phyloP scores from a whole-genome alignment of 2,888 invertebrate species.

The Harpalus rubripes region DNA sequence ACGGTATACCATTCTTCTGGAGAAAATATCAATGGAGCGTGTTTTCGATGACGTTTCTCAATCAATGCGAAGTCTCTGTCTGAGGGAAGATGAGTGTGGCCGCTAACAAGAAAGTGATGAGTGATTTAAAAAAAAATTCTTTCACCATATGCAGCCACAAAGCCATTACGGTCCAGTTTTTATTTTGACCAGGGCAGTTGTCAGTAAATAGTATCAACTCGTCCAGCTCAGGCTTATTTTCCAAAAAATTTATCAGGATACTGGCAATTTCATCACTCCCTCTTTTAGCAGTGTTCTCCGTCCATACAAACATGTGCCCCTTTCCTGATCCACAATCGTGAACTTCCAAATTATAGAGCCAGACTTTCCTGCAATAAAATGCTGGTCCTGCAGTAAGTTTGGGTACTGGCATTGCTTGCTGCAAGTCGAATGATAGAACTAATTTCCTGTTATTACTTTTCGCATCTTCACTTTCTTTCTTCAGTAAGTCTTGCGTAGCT shows the following conservation, averaged over 20 bases:
- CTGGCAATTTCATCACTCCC: constrained; percentile 26
- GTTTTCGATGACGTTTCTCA: constrained; percentile 1
- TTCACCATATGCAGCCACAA: constrained; percentile 12
- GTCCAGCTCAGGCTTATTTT: neutral
- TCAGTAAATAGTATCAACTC: constrained; percentile 8
- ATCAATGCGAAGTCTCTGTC: constrained; percentile 9
- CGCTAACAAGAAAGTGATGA: constrained; percentile 12
- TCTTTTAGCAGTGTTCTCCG: constrained; percentile 61
- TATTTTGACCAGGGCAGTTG: constrained; percentile 21
- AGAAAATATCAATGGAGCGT: neutral
- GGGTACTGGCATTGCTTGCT: constrained; percentile 69
- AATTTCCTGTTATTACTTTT: constrained; percentile 50
- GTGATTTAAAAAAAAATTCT: constrained; percentile 6
- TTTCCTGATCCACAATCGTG: constrained; percentile 68
- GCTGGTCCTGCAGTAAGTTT: constrained; percentile 68
- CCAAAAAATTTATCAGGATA: constrained; percentile 17
- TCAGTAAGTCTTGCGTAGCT: constrained; percentile 68
- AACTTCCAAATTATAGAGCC: constrained; percentile 70
- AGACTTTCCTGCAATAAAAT: constrained; percentile 70
- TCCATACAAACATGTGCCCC: constrained; percentile 69
- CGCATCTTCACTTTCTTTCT: constrained; percentile 66
- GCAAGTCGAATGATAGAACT: constrained; percentile 69
- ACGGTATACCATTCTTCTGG: constrained; percentile 8
- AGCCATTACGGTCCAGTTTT: constrained; percentile 15
- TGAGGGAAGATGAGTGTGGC: constrained; percentile 15